Evolutionary conservation across 2,888 invertebrate genomes (phyloP).

Genomic region (Imbricaverruca yamaguchii): DNA sequence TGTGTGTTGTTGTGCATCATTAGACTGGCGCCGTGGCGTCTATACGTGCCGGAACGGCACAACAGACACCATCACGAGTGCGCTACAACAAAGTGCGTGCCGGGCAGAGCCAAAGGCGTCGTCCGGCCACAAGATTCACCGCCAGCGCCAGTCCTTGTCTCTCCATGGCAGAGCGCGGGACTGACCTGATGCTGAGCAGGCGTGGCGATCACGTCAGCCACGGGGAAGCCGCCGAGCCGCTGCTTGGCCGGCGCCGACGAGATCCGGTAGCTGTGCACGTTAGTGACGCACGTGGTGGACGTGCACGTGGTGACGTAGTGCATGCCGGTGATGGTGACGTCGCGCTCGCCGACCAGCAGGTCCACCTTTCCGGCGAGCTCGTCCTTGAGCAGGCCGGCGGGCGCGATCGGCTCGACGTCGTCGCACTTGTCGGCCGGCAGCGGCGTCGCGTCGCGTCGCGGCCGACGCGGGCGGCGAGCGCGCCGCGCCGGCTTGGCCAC

Average conservation of each 20-base stretch:
- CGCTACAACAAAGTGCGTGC: too few relatives aligned
- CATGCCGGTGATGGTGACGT: conserved; percentile 30
- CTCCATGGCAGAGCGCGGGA: neutral
- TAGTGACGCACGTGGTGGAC: conserved; percentile 29
- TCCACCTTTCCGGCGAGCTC: conserved; percentile 25
- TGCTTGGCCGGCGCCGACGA: conserved; percentile 32
- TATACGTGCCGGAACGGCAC: too few relatives aligned
- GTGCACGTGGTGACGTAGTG: conserved; percentile 31
- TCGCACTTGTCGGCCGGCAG: conserved; percentile 28
- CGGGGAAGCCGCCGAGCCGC: conserved; percentile 28
- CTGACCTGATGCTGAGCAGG: conserved; percentile 15
- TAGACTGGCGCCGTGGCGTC: too few relatives aligned
- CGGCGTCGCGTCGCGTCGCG: conserved; percentile 23
- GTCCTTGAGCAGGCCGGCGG: conserved; percentile 11
- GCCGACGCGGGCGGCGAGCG: neutral
- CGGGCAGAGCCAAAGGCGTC: too few relatives aligned
- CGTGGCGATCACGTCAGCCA: conserved; percentile 24
- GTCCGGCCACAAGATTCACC: too few relatives aligned
- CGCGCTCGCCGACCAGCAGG: neutral
- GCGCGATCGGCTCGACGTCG: conserved; percentile 6
- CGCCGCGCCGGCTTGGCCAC: conserved; percentile 24
- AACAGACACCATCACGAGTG: too few relatives aligned
- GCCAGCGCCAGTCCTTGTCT: too few relatives aligned
- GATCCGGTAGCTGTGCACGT: conserved; percentile 29
- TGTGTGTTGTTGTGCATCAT: too few relatives aligned